phyloP scores from a whole-genome alignment of 1,140 invertebrate genomes.

The Halictus rubicundus region DNA sequence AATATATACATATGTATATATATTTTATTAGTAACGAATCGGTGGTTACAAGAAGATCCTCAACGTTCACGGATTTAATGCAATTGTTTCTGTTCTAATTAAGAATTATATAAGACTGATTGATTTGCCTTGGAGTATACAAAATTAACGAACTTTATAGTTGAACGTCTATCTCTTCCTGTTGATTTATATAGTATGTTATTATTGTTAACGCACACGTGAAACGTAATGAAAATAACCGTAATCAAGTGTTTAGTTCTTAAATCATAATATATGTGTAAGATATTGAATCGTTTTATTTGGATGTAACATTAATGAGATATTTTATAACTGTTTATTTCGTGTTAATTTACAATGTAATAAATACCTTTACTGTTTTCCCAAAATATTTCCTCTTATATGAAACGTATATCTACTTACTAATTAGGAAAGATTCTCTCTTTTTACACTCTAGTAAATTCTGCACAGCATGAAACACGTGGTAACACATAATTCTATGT shows the following conservation, averaged over 20 bases:
- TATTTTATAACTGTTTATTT: slow-evolving; percentile 54
- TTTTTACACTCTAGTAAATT: slow-evolving; percentile 15
- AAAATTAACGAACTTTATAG: slow-evolving; percentile 31
- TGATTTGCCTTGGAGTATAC: slow-evolving; percentile 69
- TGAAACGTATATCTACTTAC: slow-evolving; percentile 9
- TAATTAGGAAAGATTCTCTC: slow-evolving; percentile 1
- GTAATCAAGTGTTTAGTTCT: slow-evolving; percentile 23
- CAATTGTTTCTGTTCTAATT: slow-evolving; percentile 36
- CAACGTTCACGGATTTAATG: background rate
- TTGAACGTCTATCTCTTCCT: slow-evolving; percentile 22
- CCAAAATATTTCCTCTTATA: slow-evolving; percentile 34
- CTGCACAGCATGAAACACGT: background rate
- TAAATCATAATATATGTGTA: background rate
- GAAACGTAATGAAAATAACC: background rate
- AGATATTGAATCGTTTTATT: slow-evolving; percentile 35
- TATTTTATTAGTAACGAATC: slow-evolving; percentile 33
- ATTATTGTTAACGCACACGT: slow-evolving; percentile 18
- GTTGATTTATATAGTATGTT: slow-evolving; percentile 26
- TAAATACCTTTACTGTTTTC: slow-evolving; percentile 51
- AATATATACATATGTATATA: slow-evolving; percentile 12
- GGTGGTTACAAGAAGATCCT: slow-evolving; percentile 16
- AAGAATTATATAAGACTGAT: slow-evolving; percentile 71
- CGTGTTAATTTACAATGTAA: slow-evolving; percentile 36
- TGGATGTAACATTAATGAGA: slow-evolving; percentile 23
- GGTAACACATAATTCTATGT: slow-evolving; percentile 7